Base-by-base conservation (phyloP, 2,113 vertebrate species). In the Nanorana parkeri region DNA sequence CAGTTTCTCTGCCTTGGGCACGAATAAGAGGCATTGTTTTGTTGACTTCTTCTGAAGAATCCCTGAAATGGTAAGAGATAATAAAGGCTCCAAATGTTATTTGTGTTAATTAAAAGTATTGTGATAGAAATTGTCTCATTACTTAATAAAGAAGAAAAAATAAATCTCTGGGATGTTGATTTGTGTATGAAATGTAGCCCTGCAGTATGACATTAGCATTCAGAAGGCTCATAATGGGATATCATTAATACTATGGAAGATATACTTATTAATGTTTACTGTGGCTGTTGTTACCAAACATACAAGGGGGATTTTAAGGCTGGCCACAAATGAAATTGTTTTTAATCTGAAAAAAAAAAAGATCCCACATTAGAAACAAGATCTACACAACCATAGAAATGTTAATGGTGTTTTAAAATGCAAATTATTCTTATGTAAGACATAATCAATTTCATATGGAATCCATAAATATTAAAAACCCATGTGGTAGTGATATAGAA, bases 1-100 rank as follows among this genome's bases (percentile, higher is more conserved):
- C 98, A 99, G 92, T 99, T 99, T 92, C 98, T 97, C 94, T 99
- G 98, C 88, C 98, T 95, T 75, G 97, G 98, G 90, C 98, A 99
- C 86, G 98, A 99, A 86, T 99, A 99, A 28, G 98, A 92, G 68
- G 97, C 98, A 87, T 99, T 99, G 91, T 99, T 99, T 92, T 99
- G 98, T 89, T 99, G 98, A 93, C 98, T 99, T 84, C 98, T 95
- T 90, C 98, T 94, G 88, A 99, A 99, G 93, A 99, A 99, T 84
- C 98, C 98, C 98, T 99, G 88, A 77, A 84, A 65, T 68, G 54
- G 81, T 51, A 60, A 78, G 19, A 90, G 65, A 80, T 29, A 55
- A 61, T 54, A 77, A 69, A 74, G 3, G 41, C 63, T 23, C 3
- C 32, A 56, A 56, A 41, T 65, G 74, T 64, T 77, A 77, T 77